Percentiles rank a stretch among this genome's conserved stretches.
Conservation (phyloP, 1,140 invertebrate species). For the Phymorhynchus buccinoides region DNA sequence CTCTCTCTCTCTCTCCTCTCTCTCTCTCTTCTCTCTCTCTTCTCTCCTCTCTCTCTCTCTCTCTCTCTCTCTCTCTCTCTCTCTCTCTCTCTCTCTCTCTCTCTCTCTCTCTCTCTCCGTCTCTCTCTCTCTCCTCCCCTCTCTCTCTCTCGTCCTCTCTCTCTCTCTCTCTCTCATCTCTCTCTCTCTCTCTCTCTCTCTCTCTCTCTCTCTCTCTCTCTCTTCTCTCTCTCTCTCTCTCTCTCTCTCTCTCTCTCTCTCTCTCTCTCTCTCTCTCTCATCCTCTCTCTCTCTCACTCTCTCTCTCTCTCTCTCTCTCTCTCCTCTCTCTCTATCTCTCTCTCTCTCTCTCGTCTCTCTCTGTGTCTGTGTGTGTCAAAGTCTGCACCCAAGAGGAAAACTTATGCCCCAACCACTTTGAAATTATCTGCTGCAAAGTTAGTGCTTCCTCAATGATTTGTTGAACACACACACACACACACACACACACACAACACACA, state of each 20-base stretch:
- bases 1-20: constrained; percentile 15
- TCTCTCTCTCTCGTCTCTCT: too few species aligned
- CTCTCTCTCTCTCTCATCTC: constrained; percentile 5
- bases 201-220: constrained; percentile 31
- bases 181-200: not conserved
- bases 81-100: not conserved
- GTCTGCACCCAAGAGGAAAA: too few species aligned
- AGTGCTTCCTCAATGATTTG: too few species aligned
- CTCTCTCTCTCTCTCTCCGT: not conserved
- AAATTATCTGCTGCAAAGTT: too few species aligned
- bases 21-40: constrained; percentile 18
- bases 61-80: constrained; percentile 32
- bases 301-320: constrained; percentile 23
- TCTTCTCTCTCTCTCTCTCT: constrained; percentile 30
- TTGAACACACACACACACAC: too few species aligned
- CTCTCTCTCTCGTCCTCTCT: constrained; percentile 16
- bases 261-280: not conserved
- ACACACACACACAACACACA: too few species aligned
- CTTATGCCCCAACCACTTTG: too few species aligned
- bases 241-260: constrained; percentile 24
- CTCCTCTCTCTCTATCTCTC: constrained; percentile 10
- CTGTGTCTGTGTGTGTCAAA: too few species aligned
- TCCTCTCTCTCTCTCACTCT: too few species aligned
- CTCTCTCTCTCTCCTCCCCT: not conserved
- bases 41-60: constrained; percentile 15